Base-by-base conservation (phyloP, 1,140 invertebrate genomes). In the Papilio glaucus region DNA sequence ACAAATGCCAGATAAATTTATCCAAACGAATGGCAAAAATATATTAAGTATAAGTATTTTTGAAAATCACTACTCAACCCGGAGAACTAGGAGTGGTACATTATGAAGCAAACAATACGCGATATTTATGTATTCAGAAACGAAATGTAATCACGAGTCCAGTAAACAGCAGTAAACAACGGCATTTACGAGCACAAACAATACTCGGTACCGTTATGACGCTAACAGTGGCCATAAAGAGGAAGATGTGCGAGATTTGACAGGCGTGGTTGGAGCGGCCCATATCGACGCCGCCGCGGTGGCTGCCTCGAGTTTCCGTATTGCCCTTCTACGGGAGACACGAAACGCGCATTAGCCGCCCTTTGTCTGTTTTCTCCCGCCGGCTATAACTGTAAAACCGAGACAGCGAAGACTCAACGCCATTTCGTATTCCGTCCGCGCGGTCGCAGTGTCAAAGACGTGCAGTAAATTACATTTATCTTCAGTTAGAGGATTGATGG, bases 401-500 rank as follows among this genome's bases (percentile, higher is more conserved):
- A 53, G 21, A 53, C 72, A 78, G 65, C 49, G 21, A 38, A 39
- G 60, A 12, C 60, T 63, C 41, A 72, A 79, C 65, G 65, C 7
- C 75, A 79, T 73, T 78, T 72, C 39, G 78, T 80, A 84, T 84
- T 80, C 80, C 72, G 42, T 73, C 74, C 76, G 79, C 61, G 68
- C 68, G 60, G 68, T 42, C 72, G 68, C 73, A 63, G 39, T 61
- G 77, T 72, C 76, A 78, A 72, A 75, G 78, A 78, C 76, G 57
- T 70, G 70, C 74, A 74, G 71, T 81, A 79, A 81, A 83, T 78
- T 81, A 78, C 42, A 62, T 68, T 76, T 75, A 79, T 81, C 79
- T 81, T 75, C 78, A 38, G 26, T 74, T 72, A 74, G 37, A 71
- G 73, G 73, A 77, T 78, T 78, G 76, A 76, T 62, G 69, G 49